phyloP scores from a whole-genome alignment of 2,113 vertebrate genomes.

The Cavia aperea region DNA sequence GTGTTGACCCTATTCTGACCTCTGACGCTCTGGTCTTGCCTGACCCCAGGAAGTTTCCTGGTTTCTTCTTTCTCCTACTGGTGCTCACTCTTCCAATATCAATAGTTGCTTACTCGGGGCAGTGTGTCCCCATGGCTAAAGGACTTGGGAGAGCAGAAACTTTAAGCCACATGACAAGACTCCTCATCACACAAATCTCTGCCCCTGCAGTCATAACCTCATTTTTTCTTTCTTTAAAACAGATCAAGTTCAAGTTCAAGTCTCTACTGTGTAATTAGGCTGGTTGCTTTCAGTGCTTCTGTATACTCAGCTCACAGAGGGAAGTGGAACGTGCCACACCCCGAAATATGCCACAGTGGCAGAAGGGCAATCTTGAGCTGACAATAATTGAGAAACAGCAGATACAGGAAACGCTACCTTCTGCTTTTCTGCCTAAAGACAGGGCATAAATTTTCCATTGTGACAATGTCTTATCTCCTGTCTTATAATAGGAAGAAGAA shows the following conservation, averaged over 20 bases:
- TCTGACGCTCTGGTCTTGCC: background rate
- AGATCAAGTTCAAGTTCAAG: background rate
- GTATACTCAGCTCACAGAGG: background rate
- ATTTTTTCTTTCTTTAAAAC: background rate
- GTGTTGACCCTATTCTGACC: background rate
- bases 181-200: background rate
- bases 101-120: background rate
- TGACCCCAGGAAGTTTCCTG: background rate
- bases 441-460: background rate
- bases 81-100: background rate
- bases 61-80: background rate
- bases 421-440: conserved; percentile 3
- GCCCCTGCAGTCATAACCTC: background rate
- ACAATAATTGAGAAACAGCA: conserved; percentile 13
- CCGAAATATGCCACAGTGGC: background rate
- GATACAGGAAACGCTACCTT: background rate
- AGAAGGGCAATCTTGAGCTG: background rate
- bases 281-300: background rate
- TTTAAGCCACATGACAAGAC: background rate
- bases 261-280: background rate
- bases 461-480: background rate
- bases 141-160: background rate
- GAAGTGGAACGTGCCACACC: background rate
- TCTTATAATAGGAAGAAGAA: background rate
- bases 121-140: background rate